phyloP scores from a whole-genome alignment of 2,888 invertebrate species.

The Lasius fuliginosus region DNA sequence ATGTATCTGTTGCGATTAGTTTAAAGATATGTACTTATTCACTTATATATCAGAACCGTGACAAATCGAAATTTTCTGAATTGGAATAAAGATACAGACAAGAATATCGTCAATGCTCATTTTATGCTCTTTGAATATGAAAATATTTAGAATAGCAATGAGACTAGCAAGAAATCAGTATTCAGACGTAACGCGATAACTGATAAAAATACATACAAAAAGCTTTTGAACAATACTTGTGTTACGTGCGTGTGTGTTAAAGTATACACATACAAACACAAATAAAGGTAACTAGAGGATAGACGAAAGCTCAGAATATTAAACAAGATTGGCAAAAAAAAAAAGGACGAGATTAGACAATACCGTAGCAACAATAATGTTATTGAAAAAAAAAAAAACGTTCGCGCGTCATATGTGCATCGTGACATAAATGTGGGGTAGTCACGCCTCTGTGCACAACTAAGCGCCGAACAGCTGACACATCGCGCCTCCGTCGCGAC shows the following conservation, averaged over 20 bases:
- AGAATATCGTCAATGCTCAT: not conserved
- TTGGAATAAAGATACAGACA: not conserved
- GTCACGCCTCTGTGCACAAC: slow-evolving; percentile 62
- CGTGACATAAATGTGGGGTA: not conserved
- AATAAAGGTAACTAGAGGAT: not conserved
- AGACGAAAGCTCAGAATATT: slow-evolving; percentile 2
- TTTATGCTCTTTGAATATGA: not conserved
- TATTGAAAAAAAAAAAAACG: not conserved
- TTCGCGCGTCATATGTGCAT: not conserved
- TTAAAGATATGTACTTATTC: not conserved
- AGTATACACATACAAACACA: not conserved
- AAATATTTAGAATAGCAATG: not conserved
- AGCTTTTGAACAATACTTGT: not conserved
- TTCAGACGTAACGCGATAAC: not conserved
- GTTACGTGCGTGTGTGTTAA: not conserved
- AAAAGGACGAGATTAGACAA: not conserved
- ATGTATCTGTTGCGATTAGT: not conserved
- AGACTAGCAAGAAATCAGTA: not conserved
- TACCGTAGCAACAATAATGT: not conserved
- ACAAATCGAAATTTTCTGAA: not conserved
- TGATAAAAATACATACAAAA: too few relatives aligned
- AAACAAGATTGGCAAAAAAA: not conserved
- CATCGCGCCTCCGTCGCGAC: slow-evolving; percentile 7
- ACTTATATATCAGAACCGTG: not conserved
- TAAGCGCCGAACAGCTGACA: slow-evolving; percentile 59